These are phyloP conservation scores for Spicauda simplicius DNA, from an alignment of 2,888 invertebrate genomes.

Conservation along the genomic window DNA sequence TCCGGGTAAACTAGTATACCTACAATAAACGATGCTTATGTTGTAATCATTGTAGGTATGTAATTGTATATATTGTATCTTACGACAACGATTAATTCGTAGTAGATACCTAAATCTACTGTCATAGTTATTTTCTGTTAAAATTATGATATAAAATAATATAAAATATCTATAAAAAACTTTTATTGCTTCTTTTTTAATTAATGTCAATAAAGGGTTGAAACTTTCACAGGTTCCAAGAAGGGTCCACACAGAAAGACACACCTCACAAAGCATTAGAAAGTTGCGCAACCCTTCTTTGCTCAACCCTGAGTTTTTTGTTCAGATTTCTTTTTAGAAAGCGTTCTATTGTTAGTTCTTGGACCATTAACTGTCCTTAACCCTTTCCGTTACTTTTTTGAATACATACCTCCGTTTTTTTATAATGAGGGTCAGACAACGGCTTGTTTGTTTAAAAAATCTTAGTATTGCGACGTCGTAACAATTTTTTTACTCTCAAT, in stretches of 20 bases:
- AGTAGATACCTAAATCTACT: too few relatives aligned
- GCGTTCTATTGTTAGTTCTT: slow-evolving; percentile 68
- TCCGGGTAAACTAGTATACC: too few relatives aligned
- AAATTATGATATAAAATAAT: neutral
- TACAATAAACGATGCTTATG: too few relatives aligned
- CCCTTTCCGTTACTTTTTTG: slow-evolving; percentile 79
- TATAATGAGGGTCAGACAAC: slow-evolving; percentile 46
- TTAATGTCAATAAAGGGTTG: slow-evolving; percentile 54
- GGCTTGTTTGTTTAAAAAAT: slow-evolving; percentile 41
- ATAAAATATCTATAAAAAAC: neutral
- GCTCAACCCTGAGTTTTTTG: slow-evolving; percentile 69
- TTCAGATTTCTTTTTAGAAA: slow-evolving; percentile 69
- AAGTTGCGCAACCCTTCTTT: slow-evolving; percentile 83
- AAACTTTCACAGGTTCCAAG: slow-evolving; percentile 78
- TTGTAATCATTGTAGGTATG: too few relatives aligned
- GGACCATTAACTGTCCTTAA: slow-evolving; percentile 69
- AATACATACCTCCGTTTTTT: slow-evolving; percentile 64
- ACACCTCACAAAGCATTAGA: slow-evolving; percentile 82
- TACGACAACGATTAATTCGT: too few relatives aligned
- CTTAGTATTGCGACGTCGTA: slow-evolving; percentile 39
- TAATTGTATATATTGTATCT: too few relatives aligned
- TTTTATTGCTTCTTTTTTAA: neutral
- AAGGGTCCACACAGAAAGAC: slow-evolving; percentile 55
- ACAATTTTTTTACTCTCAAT: slow-evolving; percentile 37
- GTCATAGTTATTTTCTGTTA: too few relatives aligned